These are phyloP conservation scores for Nephrotoma guestfalica DNA, from an alignment of 2,888 invertebrate genomes.

Conservation along the genomic window DNA sequence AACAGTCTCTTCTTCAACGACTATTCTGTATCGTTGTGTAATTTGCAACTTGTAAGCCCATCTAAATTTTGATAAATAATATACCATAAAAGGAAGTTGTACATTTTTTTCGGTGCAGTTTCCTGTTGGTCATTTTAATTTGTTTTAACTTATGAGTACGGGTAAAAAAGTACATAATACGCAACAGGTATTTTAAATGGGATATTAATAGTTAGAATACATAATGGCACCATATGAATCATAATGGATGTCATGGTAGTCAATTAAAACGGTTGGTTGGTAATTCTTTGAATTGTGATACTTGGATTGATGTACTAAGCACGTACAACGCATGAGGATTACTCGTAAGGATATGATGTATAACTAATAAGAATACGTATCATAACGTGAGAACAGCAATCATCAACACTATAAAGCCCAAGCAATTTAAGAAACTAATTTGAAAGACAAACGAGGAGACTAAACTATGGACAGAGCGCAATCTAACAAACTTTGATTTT, in stretches of 20 bases:
- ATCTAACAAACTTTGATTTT: too few species aligned
- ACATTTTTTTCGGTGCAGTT: neutral
- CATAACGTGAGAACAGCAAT: too few species aligned
- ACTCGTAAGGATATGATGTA: too few species aligned
- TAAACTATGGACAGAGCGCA: too few species aligned
- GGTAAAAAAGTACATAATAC: neutral
- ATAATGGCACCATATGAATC: neutral
- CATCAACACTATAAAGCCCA: too few species aligned
- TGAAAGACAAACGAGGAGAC: too few species aligned
- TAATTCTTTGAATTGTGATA: neutral
- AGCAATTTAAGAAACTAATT: too few species aligned
- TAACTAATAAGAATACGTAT: too few species aligned
- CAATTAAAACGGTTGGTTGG: neutral
- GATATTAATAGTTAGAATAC: neutral
- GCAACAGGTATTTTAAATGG: neutral
- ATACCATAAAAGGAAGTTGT: neutral
- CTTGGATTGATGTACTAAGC: too few species aligned
- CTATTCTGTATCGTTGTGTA: neutral
- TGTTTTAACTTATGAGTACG: neutral
- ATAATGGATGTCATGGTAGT: neutral
- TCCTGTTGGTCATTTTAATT: neutral
- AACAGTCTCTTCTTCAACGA: neutral
- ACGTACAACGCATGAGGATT: too few species aligned
- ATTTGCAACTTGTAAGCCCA: neutral
- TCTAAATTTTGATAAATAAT: neutral